Conservation (phyloP, 2,888 invertebrate genomes). For the Ectropis crepuscularia region DNA sequence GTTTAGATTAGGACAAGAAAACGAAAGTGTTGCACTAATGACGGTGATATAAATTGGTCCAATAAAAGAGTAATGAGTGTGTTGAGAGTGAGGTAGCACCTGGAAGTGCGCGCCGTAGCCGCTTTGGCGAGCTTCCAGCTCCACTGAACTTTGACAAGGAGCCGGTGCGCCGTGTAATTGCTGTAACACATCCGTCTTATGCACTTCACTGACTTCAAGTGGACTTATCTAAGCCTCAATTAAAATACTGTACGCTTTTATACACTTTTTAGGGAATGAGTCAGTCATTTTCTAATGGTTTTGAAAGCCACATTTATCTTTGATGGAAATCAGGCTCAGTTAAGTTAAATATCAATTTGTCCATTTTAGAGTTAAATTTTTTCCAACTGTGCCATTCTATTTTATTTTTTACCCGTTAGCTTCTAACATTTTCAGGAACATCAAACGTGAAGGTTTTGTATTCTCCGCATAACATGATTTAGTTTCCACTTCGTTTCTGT, state of each 20-base stretch:
- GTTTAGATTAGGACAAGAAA: neutral
- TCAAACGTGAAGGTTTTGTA: neutral
- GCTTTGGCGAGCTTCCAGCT: constrained; percentile 77
- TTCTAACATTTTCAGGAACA: no score
- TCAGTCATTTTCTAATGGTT: neutral
- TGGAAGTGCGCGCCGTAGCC: constrained; percentile 73
- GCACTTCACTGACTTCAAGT: constrained; percentile 41
- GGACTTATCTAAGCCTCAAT: constrained; percentile 18
- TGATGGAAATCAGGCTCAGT: no score
- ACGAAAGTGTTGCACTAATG: constrained; percentile 26
- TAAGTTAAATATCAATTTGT: no score
- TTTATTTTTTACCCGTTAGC: no score
- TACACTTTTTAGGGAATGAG: constrained; percentile 5
- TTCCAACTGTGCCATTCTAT: no score
- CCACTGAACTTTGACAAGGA: constrained; percentile 82
- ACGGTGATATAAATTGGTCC: constrained; percentile 41
- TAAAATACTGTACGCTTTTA: constrained; percentile 4
- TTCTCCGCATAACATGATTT: neutral
- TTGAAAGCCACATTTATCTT: no score
- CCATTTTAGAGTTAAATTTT: no score
- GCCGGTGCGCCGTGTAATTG: constrained; percentile 62
- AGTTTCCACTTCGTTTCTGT: constrained; percentile 37
- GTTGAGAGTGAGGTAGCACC: constrained; percentile 61
- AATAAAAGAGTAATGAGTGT: constrained; percentile 50
- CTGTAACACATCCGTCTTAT: constrained; percentile 57